Evolutionary conservation across 2,888 invertebrate genomes (phyloP), one percentile per base, ranked within the genome.

Genomic region (Scotopteryx bipunctaria): DNA sequence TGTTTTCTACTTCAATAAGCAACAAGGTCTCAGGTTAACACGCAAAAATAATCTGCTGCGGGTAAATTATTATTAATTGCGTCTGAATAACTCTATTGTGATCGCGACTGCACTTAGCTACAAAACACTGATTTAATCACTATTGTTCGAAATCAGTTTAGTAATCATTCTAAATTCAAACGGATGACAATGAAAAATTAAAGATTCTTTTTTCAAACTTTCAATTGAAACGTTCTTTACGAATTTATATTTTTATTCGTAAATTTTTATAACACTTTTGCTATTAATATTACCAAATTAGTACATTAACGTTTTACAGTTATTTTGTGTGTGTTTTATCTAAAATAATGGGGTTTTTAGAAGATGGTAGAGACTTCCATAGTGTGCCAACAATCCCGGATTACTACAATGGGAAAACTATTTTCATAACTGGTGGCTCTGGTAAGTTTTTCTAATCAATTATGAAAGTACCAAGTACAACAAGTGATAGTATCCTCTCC

Each of bases 351-450:
- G 76, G 74, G 3, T 78, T 81, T 49, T 40, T 81, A n/a, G 77
- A 81, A 44, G 75, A 76, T 0, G 74, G 75, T 0, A 59, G 73
- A 11, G 70, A 78, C 25, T 42, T 75, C 16, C 53, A 46, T 1
- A 48, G 66, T 31, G 63, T 67, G 45, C 76, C 83, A 0, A 64
- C 85, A 0, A 92, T 95, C 27, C 82, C 93, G 0, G 92, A 94
- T 17, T 95, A 93, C 73, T 96, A 92, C 72, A 86, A 89, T 11
- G 94, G 93, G 9, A 93, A 94, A 62, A 93, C 92, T 37, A 88
- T 97, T 16, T 94, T 97, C 45, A 91, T 97, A 9, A 97, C 97
- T 0, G 97, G 98, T 5, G 96, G 93, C 0, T 95, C 95, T 11
- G 92, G 91, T 89, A 55, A 73, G 73, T 55, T 14, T 9, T 0